Evolutionary conservation across 2,113 vertebrate genomes (phyloP).

Genomic region (Camelus dromedarius): DNA sequence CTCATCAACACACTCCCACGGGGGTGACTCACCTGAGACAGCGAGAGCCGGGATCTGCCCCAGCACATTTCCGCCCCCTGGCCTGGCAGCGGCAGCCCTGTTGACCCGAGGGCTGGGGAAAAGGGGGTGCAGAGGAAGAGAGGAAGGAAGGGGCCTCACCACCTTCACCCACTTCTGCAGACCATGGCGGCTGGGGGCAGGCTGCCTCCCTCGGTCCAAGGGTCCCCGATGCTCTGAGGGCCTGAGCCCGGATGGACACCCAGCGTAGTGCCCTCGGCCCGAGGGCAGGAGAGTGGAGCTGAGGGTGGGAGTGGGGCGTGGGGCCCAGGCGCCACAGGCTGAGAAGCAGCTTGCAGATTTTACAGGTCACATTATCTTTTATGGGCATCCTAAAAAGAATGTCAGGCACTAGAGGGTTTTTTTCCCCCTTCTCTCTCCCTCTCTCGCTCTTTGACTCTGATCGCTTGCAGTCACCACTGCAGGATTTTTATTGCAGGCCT

Average conservation of each 20-base stretch:
- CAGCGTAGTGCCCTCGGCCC: background rate
- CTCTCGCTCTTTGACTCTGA: conserved; percentile 53
- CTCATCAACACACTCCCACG: conserved; percentile 77
- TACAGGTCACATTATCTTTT: conserved; percentile 91
- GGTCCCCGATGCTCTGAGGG: background rate
- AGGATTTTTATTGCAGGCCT: conserved; percentile 77
- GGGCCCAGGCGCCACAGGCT: conserved; percentile 47
- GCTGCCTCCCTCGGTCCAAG: accelerated
- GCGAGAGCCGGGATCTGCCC: conserved; percentile 59
- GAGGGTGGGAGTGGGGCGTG: background rate
- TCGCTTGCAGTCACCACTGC: conserved; percentile 77
- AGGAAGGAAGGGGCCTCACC: accelerated
- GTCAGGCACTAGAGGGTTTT: conserved; percentile 85
- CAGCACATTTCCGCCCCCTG: conserved; percentile 65
- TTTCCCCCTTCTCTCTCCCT: background rate
- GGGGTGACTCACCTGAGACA: conserved; percentile 73
- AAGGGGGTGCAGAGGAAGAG: background rate
- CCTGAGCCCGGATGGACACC: background rate
- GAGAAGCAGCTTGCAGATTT: conserved; percentile 88
- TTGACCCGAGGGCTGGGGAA: background rate
- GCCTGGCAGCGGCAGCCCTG: conserved; percentile 35
- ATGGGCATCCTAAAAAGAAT: conserved; percentile 91
- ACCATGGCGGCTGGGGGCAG: background rate
- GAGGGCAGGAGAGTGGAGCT: background rate
- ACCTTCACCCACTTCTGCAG: too few relatives aligned